Conservation (phyloP, 2,113 vertebrate species). For the Cettia cetti region DNA sequence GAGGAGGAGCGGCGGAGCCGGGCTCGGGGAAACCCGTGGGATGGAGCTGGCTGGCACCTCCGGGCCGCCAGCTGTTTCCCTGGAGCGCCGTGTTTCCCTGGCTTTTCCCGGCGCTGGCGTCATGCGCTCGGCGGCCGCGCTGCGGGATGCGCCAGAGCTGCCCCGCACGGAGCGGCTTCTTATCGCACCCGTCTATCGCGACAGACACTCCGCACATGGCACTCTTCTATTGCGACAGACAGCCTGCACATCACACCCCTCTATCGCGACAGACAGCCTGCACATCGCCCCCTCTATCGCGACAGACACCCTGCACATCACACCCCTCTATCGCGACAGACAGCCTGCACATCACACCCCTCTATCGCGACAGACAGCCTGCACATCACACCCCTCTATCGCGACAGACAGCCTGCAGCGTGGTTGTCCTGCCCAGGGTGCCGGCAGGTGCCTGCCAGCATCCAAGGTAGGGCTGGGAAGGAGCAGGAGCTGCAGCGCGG, state of each 20-base stretch:
- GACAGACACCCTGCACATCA: fast-evolving
- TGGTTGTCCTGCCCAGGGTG: not conserved
- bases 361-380: not conserved
- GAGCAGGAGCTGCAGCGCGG: not conserved
- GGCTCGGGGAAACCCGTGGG: not conserved
- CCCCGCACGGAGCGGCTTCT: not conserved
- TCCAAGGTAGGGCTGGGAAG: fast-evolving
- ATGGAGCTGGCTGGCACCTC: not conserved
- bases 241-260: not conserved
- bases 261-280: no score
- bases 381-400: not conserved
- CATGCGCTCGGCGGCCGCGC: not conserved
- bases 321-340: not conserved
- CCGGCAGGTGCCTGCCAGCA: not conserved
- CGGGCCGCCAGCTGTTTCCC: not conserved
- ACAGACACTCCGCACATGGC: fast-evolving
- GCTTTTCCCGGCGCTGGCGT: not conserved
- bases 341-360: no score
- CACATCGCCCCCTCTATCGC: not conserved
- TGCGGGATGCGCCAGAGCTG: not conserved
- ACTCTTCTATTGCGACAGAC: no score
- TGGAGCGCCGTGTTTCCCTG: not conserved
- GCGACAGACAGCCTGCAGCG: not conserved
- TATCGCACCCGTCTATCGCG: not conserved
- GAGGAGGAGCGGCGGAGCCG: not conserved